A percentile compares a stretch with the other conserved stretches of the same genome.
Evolutionary conservation across 2,113 vertebrate species (phyloP).

Genomic region (Carassius gibelio): DNA sequence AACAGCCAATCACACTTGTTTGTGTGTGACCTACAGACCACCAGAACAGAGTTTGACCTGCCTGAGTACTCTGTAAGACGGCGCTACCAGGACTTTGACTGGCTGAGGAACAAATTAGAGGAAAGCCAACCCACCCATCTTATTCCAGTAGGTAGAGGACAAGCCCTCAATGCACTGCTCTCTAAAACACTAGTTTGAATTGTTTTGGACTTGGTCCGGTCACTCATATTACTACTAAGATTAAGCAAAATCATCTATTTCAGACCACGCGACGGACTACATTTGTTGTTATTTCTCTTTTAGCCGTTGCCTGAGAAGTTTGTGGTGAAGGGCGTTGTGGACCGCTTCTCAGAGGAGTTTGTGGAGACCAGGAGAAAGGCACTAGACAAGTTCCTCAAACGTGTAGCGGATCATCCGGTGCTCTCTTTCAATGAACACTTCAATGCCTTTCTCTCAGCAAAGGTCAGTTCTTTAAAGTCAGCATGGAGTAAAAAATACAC

Average conservation of each 20-base stretch:
- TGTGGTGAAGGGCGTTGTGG: constrained; percentile 97
- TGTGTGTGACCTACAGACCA: constrained; percentile 76
- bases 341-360: constrained; percentile 97
- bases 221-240: too few species aligned
- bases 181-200: neutral
- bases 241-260: neutral
- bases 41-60: constrained; percentile 91
- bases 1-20: too few species aligned
- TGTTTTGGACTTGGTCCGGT: neutral
- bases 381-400: constrained; percentile 95
- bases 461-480: constrained; percentile 75
- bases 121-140: constrained; percentile 96
- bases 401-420: constrained; percentile 93
- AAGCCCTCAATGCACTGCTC: constrained; percentile 23
- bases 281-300: neutral
- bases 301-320: constrained; percentile 98
- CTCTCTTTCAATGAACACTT: constrained; percentile 96
- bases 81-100: constrained; percentile 97
- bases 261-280: neutral
- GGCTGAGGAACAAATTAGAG: constrained; percentile 93
- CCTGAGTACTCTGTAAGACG: constrained; percentile 92
- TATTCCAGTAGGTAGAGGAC: constrained; percentile 90
- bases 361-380: constrained; percentile 96
- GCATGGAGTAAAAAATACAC: neutral
- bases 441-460: constrained; percentile 89